Evolutionary conservation across 2,113 vertebrate species (phyloP).

Genomic region (Cyprinus carpio): DNA sequence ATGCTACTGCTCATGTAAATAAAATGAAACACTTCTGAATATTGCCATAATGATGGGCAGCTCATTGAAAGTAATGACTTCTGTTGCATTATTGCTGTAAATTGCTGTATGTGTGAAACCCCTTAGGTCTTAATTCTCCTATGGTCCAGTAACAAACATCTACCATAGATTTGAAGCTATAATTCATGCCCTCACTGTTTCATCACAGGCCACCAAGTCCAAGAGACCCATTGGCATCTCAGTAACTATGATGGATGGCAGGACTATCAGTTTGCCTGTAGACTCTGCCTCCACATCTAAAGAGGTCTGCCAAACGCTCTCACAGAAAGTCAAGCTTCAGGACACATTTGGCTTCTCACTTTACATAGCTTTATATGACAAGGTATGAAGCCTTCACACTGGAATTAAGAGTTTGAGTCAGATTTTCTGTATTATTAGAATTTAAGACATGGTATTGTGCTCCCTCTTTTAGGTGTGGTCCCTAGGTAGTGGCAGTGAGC

Average conservation of each 20-base stretch:
- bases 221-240: slow-evolving; percentile 84
- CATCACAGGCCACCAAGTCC: slow-evolving; percentile 86
- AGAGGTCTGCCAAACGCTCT: slow-evolving; percentile 85
- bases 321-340: slow-evolving; percentile 79
- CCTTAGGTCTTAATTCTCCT: background rate
- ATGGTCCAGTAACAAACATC: background rate
- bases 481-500: slow-evolving; percentile 85
- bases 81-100: background rate
- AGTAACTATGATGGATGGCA: slow-evolving; percentile 83
- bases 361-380: slow-evolving; percentile 89
- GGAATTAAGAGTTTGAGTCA: background rate
- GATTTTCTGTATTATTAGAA: background rate
- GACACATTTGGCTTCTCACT: slow-evolving; percentile 92
- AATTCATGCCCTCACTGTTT: background rate
- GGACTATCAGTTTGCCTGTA: slow-evolving; percentile 78
- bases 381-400: slow-evolving; percentile 72
- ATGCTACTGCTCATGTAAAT: background rate
- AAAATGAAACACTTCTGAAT: background rate
- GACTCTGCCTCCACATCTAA: slow-evolving; percentile 89
- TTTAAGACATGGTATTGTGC: background rate
- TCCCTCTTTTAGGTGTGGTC: slow-evolving; percentile 83
- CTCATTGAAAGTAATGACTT: background rate
- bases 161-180: background rate
- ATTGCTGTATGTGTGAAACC: background rate
- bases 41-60: background rate